Conservation (phyloP, 2,888 invertebrate species). For the Protonemura montana region DNA sequence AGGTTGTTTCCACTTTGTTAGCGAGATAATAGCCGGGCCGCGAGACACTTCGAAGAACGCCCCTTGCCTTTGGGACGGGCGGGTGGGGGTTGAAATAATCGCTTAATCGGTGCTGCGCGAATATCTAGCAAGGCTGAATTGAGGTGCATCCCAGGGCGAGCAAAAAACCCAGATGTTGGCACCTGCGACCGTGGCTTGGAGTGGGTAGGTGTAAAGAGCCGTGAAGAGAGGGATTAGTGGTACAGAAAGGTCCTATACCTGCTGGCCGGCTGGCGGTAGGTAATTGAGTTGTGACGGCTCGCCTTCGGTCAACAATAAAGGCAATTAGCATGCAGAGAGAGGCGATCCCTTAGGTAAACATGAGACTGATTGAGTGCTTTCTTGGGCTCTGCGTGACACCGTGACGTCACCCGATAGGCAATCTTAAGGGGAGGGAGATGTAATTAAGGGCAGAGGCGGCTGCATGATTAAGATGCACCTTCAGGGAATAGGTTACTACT, state of each 20-base stretch:
- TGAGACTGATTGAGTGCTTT: neutral
- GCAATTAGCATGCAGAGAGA: neutral
- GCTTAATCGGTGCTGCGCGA: neutral
- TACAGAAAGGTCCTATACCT: neutral
- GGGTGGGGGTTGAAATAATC: neutral
- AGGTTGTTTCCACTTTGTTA: conserved; percentile 28
- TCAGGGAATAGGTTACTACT: too few relatives aligned
- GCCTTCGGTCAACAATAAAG: neutral
- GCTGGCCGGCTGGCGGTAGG: neutral
- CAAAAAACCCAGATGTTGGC: neutral
- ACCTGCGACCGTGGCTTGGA: neutral
- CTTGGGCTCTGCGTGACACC: neutral
- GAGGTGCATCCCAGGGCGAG: neutral
- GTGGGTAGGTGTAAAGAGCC: neutral
- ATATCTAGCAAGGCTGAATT: neutral
- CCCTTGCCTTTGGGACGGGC: neutral
- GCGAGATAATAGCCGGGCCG: neutral
- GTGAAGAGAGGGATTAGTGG: neutral
- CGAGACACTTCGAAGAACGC: neutral
- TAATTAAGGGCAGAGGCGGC: too few relatives aligned
- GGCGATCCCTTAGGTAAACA: neutral
- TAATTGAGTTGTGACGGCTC: neutral
- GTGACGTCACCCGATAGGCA: neutral
- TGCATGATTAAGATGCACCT: too few relatives aligned
- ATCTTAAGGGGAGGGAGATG: neutral